These are phyloP conservation scores for Slavum lentiscoides DNA, from an alignment of 2,888 invertebrate species.

Conservation along the genomic window DNA sequence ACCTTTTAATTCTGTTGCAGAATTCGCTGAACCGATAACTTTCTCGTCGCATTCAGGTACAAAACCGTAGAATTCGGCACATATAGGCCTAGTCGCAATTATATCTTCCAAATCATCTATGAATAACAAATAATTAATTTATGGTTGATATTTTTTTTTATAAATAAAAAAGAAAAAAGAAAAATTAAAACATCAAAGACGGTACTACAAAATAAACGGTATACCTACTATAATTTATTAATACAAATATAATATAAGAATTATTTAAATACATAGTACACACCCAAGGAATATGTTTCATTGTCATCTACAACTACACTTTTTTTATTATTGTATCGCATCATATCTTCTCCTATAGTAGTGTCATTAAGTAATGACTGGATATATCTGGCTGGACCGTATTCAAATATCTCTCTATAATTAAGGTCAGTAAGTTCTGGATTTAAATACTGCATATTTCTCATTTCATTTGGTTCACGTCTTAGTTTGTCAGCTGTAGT, in stretches of 20 bases:
- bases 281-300: neutral
- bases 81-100: neutral
- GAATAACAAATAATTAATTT: too few relatives aligned
- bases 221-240: too few relatives aligned
- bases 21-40: neutral
- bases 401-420: neutral
- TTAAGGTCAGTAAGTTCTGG: neutral
- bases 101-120: too few relatives aligned
- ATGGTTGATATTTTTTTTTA: too few relatives aligned
- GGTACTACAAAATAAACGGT: too few relatives aligned
- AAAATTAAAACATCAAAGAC: too few relatives aligned
- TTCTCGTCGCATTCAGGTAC: constrained; percentile 7
- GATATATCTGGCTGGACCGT: neutral
- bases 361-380: neutral
- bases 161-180: too few relatives aligned
- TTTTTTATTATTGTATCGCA: neutral
- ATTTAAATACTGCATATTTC: too few relatives aligned
- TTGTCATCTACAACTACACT: neutral
- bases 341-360: neutral
- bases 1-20: neutral
- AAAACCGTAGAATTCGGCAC: neutral
- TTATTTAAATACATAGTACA: too few relatives aligned
- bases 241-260: too few relatives aligned
- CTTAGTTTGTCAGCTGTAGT: constrained; percentile 23
- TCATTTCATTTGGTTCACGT: neutral